Evolutionary conservation across 2,888 invertebrate genomes (phyloP), one percentile per base, ranked within the genome.

Genomic region (Papilio demoleus): DNA sequence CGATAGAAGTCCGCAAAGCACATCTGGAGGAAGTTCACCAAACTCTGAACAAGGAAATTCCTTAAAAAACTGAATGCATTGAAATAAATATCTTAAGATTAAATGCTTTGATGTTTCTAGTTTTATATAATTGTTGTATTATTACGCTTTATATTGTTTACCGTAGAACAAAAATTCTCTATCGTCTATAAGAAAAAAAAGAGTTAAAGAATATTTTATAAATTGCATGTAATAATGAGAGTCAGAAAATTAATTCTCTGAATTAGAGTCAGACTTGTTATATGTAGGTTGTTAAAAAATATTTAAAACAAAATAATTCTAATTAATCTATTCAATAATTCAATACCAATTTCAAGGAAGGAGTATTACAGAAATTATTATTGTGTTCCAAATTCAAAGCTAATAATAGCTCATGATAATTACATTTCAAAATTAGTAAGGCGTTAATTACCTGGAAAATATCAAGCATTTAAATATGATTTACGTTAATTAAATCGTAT

Each of bases 1-100:
- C 61, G 93, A 92, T 66, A 85, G 85, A 67, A 92, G 92, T 74
- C 93, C 93, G 0, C 90, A 91, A 73, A 90, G 90, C 66, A 82
- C 88, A 27, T 92, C 93, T 50, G 92, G 90, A 0, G 87, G 85
- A 14, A 91, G 87, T 70, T 85, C 92, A 1, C 92, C 92, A 0
- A 92, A 88, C 73, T 90, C 89, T 0, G 90, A 91, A 14, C 79
- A 88, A 19, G 86, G 79, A 0, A 72, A 75, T 12, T 87, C 90
- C 1, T 88, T 88, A 2, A 81, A 76, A 62, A 82, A 75, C 6
- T 85, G 58, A 56, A n/a, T n/a, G 22, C 58, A 45, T 58, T 36
- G 11, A 36, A 34, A 36, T 58, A 58, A 36, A 22, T 11, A 9
- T 31, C 14, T 34, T 17, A 4, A 11, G 24, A 9, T 4, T 17